Conservation (phyloP, 2,113 vertebrate genomes). For the Aleadryas rufinucha region DNA sequence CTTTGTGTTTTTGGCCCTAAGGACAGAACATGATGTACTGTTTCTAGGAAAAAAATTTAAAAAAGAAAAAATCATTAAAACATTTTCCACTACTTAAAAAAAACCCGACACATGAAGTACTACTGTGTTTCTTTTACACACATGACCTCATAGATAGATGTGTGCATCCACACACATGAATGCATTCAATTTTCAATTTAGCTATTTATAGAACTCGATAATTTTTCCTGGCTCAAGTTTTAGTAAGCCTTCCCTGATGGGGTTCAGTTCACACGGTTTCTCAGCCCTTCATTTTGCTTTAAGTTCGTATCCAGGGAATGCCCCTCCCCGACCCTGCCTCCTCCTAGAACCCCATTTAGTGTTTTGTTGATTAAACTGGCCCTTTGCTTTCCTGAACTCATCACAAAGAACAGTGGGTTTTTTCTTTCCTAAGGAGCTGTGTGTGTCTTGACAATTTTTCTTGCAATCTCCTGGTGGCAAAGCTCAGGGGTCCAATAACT, state of each 20-base stretch:
- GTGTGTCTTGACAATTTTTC: background rate
- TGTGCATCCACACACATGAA: background rate
- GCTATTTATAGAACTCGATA: slow-evolving; percentile 51
- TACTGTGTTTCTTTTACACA: slow-evolving; percentile 37
- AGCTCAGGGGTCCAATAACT: background rate
- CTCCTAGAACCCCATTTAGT: background rate
- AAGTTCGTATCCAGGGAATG: background rate
- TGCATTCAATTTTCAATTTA: slow-evolving; percentile 47
- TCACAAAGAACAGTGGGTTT: background rate
- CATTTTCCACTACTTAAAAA: slow-evolving; percentile 35
- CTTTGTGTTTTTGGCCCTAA: slow-evolving; percentile 46
- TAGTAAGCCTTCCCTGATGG: background rate
- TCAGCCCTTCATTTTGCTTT: background rate
- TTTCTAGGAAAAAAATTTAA: slow-evolving; percentile 20
- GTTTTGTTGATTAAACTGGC: background rate
- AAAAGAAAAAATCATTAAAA: slow-evolving; percentile 1
- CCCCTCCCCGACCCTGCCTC: background rate
- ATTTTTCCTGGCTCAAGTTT: slow-evolving; percentile 51
- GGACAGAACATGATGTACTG: slow-evolving; percentile 51
- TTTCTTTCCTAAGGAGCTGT: background rate
- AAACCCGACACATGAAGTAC: background rate
- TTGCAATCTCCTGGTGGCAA: background rate
- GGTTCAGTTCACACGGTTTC: slow-evolving; percentile 1
- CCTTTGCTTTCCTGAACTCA: background rate
- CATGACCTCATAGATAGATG: slow-evolving; percentile 20